Percentiles rank a stretch among this genome's conserved stretches.
These are phyloP conservation scores for Drosophila serrata DNA, from an alignment of 1,140 invertebrate genomes.

Conservation along the genomic window DNA sequence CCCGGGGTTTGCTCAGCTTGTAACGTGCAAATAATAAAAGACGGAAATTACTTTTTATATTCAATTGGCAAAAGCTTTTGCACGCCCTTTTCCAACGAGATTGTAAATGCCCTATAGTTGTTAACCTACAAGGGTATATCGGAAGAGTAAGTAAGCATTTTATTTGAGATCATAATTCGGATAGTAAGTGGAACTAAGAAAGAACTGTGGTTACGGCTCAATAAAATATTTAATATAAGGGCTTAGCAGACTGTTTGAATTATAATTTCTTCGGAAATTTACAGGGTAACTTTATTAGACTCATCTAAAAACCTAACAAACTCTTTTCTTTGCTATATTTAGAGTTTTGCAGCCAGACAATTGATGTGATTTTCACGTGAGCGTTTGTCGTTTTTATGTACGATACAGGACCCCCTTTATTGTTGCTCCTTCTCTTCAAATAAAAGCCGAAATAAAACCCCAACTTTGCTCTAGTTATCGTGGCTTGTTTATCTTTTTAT, in stretches of 20 bases:
- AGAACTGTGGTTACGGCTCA: background rate
- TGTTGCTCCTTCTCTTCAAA: background rate
- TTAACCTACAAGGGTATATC: conserved; percentile 4
- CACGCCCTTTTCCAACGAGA: conserved; percentile 12
- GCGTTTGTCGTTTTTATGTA: conserved; percentile 58
- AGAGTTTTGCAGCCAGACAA: conserved; percentile 64
- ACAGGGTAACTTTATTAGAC: background rate
- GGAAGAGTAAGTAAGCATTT: conserved; percentile 1
- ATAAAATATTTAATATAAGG: background rate
- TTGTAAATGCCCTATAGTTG: conserved; percentile 39
- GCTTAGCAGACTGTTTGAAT: background rate
- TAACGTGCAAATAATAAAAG: conserved; percentile 79
- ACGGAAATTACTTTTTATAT: conserved; percentile 83
- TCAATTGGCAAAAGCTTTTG: conserved; percentile 65
- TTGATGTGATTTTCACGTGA: conserved; percentile 84
- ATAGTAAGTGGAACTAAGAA: no score
- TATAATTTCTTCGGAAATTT: background rate
- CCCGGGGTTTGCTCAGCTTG: conserved; percentile 24
- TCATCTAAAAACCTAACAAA: no score
- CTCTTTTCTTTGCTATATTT: conserved; percentile 43
- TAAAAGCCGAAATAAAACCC: background rate
- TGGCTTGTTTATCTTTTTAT: conserved; percentile 77
- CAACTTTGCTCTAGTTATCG: conserved; percentile 48
- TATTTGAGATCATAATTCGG: background rate
- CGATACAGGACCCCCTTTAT: background rate